Evolutionary conservation across 2,888 invertebrate species (phyloP).

Genomic region (Linyphia triangularis): DNA sequence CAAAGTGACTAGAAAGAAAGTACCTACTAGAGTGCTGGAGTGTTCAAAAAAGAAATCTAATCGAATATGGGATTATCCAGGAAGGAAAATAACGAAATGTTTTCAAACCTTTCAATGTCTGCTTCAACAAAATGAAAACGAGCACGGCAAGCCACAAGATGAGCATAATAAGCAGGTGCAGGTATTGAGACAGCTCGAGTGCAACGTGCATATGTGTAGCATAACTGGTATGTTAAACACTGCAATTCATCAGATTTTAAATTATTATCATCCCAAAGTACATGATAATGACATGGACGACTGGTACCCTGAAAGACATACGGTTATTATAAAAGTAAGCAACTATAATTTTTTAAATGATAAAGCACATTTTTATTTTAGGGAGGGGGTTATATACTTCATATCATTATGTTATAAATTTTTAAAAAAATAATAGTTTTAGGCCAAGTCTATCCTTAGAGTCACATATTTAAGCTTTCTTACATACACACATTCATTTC

Average conservation of each 20-base stretch:
- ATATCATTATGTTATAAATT: neutral
- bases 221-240: slow-evolving; percentile 99
- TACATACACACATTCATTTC: no score
- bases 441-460: neutral
- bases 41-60: no score
- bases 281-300: slow-evolving; percentile 99
- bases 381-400: no score
- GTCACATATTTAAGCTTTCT: no score
- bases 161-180: slow-evolving; percentile 99
- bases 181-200: slow-evolving; percentile 99
- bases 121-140: slow-evolving; percentile 99
- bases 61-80: no score
- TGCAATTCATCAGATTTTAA: slow-evolving; percentile 99
- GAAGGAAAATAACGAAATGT: no score
- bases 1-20: no score
- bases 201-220: slow-evolving; percentile 99
- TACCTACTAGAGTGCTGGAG: no score
- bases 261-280: slow-evolving; percentile 99
- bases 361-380: neutral
- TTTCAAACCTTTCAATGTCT: slow-evolving; percentile 93
- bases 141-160: slow-evolving; percentile 99
- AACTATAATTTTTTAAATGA: slow-evolving; percentile 52
- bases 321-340: neutral
- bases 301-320: slow-evolving; percentile 90
- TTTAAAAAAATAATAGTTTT: neutral